Conservation (phyloP, 1,140 invertebrate species). For the Acarapis woodi region DNA sequence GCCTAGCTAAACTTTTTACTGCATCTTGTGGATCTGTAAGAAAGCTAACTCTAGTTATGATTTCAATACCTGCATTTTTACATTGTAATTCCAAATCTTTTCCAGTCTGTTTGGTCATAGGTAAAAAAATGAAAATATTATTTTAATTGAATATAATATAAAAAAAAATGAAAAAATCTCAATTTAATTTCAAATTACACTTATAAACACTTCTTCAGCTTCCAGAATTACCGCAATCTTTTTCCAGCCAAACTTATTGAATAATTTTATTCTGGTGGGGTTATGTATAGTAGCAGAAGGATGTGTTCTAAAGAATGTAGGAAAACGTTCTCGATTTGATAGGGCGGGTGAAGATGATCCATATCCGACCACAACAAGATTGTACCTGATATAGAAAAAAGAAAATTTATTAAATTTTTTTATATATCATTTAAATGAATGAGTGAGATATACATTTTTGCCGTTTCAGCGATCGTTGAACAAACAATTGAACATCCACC, state of each 20-base stretch:
- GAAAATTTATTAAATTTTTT: too few species aligned
- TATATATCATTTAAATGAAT: too few species aligned
- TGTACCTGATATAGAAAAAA: too few species aligned
- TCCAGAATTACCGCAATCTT: slow-evolving; percentile 87
- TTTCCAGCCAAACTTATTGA: slow-evolving; percentile 90
- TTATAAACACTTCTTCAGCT: slow-evolving; percentile 96
- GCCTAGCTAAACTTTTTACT: slow-evolving; percentile 53
- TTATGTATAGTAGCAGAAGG: slow-evolving; percentile 97
- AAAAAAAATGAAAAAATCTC: not conserved
- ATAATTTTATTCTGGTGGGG: slow-evolving; percentile 79
- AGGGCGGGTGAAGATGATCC: slow-evolving; percentile 89
- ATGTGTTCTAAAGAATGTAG: slow-evolving; percentile 91
- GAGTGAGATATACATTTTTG: too few species aligned
- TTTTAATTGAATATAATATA: not conserved
- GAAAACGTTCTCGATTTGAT: slow-evolving; percentile 86
- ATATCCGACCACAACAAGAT: slow-evolving; percentile 90
- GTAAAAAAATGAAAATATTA: not conserved
- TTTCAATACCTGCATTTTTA: slow-evolving; percentile 70
- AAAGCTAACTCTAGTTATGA: slow-evolving; percentile 83
- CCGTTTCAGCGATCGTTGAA: slow-evolving; percentile 91
- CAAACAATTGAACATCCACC: slow-evolving; percentile 97
- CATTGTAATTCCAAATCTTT: slow-evolving; percentile 84
- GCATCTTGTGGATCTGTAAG: slow-evolving; percentile 83
- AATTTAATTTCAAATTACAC: slow-evolving; percentile 28
- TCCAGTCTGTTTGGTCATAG: slow-evolving; percentile 39